Conservation (phyloP, 2,797 vertebrate species). For the Meda fulgida region DNA sequence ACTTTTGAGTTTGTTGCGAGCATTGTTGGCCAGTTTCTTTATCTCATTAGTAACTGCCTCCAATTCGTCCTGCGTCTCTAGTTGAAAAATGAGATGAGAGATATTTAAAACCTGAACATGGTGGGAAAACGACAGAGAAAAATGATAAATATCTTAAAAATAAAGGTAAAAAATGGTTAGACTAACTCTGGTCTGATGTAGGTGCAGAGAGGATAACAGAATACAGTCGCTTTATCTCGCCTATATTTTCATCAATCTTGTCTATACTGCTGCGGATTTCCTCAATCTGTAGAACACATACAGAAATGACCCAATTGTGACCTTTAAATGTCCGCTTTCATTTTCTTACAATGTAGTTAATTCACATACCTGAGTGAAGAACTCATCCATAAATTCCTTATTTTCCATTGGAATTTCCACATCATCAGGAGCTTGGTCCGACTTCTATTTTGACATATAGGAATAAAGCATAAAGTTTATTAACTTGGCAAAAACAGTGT, state of each 20-base stretch:
- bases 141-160: background rate
- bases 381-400: conserved; percentile 93
- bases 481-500: background rate
- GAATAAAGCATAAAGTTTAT: background rate
- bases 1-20: conserved; percentile 94
- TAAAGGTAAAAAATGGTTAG: background rate
- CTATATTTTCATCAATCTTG: conserved; percentile 88
- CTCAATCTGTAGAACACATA: conserved; percentile 79
- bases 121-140: background rate
- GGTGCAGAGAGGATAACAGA: conserved; percentile 92
- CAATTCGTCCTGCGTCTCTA: conserved; percentile 92
- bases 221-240: conserved; percentile 91
- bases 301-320: background rate
- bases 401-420: conserved; percentile 87
- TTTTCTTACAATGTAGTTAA: background rate
- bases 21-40: conserved; percentile 92
- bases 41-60: conserved; percentile 89
- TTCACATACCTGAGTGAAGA: conserved; percentile 86
- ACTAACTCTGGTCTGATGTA: conserved; percentile 90
- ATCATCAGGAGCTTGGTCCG: conserved; percentile 82
- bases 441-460: conserved; percentile 74
- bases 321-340: background rate
- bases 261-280: conserved; percentile 90
- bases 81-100: conserved; percentile 14
- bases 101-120: background rate